Percentiles rank a stretch among this genome's conserved stretches.
Evolutionary conservation across 2,113 vertebrate genomes (phyloP).

Genomic region (Zosterops borbonicus): DNA sequence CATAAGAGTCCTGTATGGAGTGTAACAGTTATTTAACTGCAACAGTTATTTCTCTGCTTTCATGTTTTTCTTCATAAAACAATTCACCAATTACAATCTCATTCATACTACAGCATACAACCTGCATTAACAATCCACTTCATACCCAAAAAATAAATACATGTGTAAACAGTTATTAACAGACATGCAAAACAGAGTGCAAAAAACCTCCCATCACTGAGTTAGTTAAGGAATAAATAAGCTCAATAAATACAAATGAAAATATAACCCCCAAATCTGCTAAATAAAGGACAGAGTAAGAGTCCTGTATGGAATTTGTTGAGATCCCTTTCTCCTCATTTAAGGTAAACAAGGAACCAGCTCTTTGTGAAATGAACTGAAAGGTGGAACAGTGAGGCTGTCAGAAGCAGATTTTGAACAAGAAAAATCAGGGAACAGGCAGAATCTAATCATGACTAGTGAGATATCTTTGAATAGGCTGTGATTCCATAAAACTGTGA

Average conservation of each 20-base stretch:
- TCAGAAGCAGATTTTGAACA: neutral
- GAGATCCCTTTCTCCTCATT: neutral
- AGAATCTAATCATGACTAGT: neutral
- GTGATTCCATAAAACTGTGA: neutral
- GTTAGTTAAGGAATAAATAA: neutral
- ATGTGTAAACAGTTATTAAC: neutral
- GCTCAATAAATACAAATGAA: neutral
- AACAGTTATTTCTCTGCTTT: neutral
- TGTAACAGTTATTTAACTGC: neutral
- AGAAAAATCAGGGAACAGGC: neutral
- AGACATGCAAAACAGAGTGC: neutral
- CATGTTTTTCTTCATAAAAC: neutral
- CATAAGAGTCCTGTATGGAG: neutral
- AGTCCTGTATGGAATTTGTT: neutral
- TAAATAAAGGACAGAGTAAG: neutral
- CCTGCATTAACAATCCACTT: neutral
- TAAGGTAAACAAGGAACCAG: neutral
- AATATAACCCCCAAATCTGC: neutral
- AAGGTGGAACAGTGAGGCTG: neutral
- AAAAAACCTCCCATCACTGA: neutral
- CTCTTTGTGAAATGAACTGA: neutral
- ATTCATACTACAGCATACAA: neutral
- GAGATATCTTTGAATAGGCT: neutral
- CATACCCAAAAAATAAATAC: neutral
- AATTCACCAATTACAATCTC: neutral